Percentiles rank a stretch among this genome's conserved stretches.
These are phyloP conservation scores for Chamaetylas fuelleborni DNA, from an alignment of 2,113 vertebrate genomes.

Conservation along the genomic window DNA sequence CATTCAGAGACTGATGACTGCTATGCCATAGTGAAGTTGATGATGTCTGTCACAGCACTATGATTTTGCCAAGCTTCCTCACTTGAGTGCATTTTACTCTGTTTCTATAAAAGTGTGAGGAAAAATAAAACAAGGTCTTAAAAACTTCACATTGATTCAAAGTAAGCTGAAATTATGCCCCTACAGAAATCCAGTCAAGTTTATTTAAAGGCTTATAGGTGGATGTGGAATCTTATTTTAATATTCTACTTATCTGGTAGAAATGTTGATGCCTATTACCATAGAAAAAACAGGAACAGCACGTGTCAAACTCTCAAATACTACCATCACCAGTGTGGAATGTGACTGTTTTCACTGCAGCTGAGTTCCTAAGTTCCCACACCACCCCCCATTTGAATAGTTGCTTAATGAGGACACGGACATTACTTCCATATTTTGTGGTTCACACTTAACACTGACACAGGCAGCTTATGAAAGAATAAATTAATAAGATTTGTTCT, in stretches of 20 bases:
- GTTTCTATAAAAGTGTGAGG: background rate
- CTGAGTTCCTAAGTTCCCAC: background rate
- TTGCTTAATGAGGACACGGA: background rate
- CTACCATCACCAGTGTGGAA: background rate
- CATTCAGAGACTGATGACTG: background rate
- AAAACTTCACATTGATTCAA: background rate
- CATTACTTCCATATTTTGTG: background rate
- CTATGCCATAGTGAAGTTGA: background rate
- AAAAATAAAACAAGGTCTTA: conserved; percentile 26
- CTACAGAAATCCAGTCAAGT: background rate
- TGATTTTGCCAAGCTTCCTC: conserved; percentile 16
- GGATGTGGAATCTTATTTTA: background rate
- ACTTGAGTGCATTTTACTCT: background rate
- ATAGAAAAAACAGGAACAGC: background rate
- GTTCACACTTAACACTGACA: background rate
- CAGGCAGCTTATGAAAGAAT: background rate
- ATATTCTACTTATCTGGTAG: background rate
- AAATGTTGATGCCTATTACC: background rate
- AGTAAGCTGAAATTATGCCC: background rate
- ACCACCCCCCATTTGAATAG: background rate
- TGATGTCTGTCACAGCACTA: background rate
- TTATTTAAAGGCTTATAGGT: background rate
- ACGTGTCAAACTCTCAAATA: background rate
- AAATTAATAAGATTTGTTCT: background rate
- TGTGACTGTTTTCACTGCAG: background rate